Base-by-base conservation (phyloP, 2,888 invertebrate genomes). In the Cremastobaeus sp. region DNA sequence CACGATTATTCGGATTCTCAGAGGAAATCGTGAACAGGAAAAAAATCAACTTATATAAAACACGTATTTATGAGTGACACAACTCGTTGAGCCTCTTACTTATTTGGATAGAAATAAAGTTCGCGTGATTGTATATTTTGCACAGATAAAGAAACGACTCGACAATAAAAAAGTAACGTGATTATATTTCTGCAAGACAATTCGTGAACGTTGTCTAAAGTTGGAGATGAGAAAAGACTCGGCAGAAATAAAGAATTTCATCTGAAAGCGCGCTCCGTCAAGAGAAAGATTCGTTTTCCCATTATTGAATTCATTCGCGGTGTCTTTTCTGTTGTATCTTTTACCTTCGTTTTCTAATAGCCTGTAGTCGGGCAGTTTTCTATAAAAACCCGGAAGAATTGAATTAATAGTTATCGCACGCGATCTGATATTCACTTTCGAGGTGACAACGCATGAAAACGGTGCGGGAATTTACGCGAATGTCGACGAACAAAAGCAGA, bases 401-500 rank as follows among this genome's bases (percentile, higher is more conserved):
- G 64, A 57, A 66, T 52, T 52, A 66, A 75, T 75, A 66, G 50
- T 62, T 76, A 77, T 77, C 77, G 68, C 74, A 74, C 70, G 70
- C 77, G 62, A 72, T 65, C 54, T 70, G 72, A 72, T 76, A 76
- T 74, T 76, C 66, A 57, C 65, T 69, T 72, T 71, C 71, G 72
- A 69, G 72, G 76, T 77, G 77, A 74, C 76, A 76, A 69, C 59
- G 54, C 69, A 54, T 76, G 64, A 72, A 74, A 73, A 76, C 75
- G 73, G 68, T 71, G 45, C 69, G 66, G 50, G 45, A 62, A 52
- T 72, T 74, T 72, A 76, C 74, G 73, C 76, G 45, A 68, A 39
- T 71, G 64, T 66, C 66, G 50, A 41, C 41, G 52, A 20, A 35
- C 59, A 59, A 52, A 59, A 57, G 65, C 41, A 54, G 65, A 66